These are phyloP conservation scores for Ctenomys sociabilis DNA, from an alignment of 2,113 vertebrate genomes.

Conservation along the genomic window DNA sequence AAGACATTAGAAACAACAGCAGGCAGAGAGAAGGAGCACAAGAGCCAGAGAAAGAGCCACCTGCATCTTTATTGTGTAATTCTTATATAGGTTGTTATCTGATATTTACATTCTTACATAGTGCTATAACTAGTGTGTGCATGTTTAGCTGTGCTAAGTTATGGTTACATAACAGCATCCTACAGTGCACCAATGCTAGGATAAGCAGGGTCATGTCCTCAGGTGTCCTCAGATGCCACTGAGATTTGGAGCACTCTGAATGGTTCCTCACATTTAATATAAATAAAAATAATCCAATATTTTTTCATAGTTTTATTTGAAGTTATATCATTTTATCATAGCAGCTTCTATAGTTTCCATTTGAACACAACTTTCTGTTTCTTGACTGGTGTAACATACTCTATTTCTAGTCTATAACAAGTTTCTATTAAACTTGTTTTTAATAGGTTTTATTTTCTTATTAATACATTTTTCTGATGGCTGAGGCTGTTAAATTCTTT, in stretches of 20 bases:
- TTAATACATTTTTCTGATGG: background rate
- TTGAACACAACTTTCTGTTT: background rate
- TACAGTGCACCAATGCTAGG: background rate
- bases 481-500: background rate
- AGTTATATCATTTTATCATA: background rate
- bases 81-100: background rate
- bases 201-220: background rate
- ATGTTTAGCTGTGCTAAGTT: background rate
- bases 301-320: background rate
- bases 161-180: background rate
- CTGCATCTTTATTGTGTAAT: no score
- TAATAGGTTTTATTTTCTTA: background rate
- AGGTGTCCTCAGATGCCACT: background rate
- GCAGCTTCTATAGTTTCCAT: background rate
- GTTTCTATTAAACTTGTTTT: conserved; percentile 37
- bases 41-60: no score
- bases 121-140: background rate
- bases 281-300: background rate
- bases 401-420: no score
- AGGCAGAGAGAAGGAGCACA: background rate
- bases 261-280: background rate
- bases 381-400: background rate
- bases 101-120: background rate
- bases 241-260: background rate
- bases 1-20: background rate